Base-by-base conservation (phyloP, 2,888 invertebrate species). In the Erynnis tages region DNA sequence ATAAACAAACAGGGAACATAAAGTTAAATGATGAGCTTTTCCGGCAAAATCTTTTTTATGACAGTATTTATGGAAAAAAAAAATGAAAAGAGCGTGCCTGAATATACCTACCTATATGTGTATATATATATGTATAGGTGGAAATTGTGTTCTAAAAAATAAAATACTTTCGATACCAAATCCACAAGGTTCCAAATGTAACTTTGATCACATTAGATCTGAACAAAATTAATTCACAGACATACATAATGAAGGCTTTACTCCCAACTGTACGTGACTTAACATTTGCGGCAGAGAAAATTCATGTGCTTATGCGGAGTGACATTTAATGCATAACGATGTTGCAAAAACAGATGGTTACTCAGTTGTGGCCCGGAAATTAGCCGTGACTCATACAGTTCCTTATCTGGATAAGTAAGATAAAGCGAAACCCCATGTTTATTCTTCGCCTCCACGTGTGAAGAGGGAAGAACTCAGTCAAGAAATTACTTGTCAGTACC, bases 331-430 rank as follows among this genome's bases (percentile, higher is more conserved):
- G 70, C 71, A 67, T 67, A 57, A 49, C 49, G 56, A 59, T 56
- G 78, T 73, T 67, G 68, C 73, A 73, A 71, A 73, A 84, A 75
- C 85, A 86, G 80, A 86, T 88, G 85, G 85, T 76, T 72, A 69
- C 62, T 67, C 64, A 73, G 76, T 80, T 76, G 70, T 62, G 66
- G 69, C 70, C 73, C 79, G 80, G 79, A 84, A 78, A 80, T 82
- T 70, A 69, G 63, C 59, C 60, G 69, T 85, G 84, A 86, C 64
- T 82, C 83, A 85, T 69, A 62, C 63, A 6, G 53, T 61, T 71
- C 71, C 73, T 80, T 81, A 78, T 76, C 82, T 81, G 71, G 72
- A 71, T 77, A 76, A 77, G 74, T 69, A 71, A 77, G 74, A 78
- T 78, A 71, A 76, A 69, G 69, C 61, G 64, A 72, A 63, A 71